phyloP scores from a whole-genome alignment of 2,797 vertebrate genomes.

The Eulemur albifrons region DNA sequence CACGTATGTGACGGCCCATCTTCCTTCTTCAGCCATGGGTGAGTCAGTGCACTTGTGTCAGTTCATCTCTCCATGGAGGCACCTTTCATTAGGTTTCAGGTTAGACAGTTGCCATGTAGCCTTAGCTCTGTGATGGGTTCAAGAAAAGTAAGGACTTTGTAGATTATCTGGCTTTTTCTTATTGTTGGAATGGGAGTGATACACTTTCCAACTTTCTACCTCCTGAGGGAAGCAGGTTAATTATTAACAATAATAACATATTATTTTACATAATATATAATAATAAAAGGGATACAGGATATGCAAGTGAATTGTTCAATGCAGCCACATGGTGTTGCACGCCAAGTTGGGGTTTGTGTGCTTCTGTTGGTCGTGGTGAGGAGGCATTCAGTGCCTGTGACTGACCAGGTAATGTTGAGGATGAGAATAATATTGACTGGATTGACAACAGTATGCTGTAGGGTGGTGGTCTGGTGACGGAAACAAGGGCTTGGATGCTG shows the following conservation, averaged over 20 bases:
- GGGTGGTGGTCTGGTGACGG: not conserved
- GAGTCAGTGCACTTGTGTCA: not conserved
- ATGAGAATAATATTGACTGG: not conserved
- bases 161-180: not conserved
- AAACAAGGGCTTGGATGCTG: not conserved
- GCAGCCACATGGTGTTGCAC: not conserved
- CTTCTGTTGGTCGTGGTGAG: not conserved
- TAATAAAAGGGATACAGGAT: not conserved
- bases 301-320: not conserved
- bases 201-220: not conserved
- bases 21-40: not conserved
- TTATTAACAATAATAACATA: not conserved
- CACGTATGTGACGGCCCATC: not conserved
- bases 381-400: no score
- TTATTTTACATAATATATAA: not conserved
- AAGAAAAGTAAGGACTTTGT: not conserved
- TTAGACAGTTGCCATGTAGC: not conserved
- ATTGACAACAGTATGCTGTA: not conserved
- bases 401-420: not conserved
- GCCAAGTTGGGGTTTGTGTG: not conserved
- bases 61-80: not conserved
- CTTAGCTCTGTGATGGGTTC: not conserved
- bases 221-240: not conserved
- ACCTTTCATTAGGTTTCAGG: no score
- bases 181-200: not conserved